These are phyloP conservation scores for Ophraella communa DNA, from an alignment of 2,888 invertebrate species.

Conservation along the genomic window DNA sequence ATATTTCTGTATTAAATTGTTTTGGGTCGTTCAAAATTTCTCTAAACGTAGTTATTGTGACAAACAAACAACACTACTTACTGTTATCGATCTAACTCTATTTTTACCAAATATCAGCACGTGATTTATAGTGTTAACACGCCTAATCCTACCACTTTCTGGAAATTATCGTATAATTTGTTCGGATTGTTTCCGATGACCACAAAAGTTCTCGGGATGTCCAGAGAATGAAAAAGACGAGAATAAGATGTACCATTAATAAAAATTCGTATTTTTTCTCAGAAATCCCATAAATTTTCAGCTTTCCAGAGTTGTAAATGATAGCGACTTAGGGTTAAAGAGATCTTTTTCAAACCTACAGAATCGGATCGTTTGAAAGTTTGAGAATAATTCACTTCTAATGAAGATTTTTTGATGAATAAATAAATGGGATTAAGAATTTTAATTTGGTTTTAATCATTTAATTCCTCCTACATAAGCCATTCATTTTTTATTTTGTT, in stretches of 20 bases:
- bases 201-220: not conserved
- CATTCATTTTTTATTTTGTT: no score
- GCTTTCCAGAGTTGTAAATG: not conserved
- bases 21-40: no score
- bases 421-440: no score
- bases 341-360: not conserved
- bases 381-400: not conserved
- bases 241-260: not conserved
- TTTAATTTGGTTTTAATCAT: no score
- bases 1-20: no score
- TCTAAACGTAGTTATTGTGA: no score
- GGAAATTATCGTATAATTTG: slow-evolving; percentile 1
- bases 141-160: not conserved
- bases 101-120: no score
- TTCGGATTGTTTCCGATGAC: not conserved
- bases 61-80: no score
- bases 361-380: not conserved
- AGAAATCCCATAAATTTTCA: not conserved
- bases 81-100: no score
- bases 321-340: not conserved
- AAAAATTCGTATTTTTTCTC: not conserved
- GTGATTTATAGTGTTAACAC: not conserved
- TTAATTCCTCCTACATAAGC: no score
- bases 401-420: no score
- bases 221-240: not conserved